Evolutionary conservation across 2,888 invertebrate genomes (phyloP), one percentile per base, ranked within the genome.

Genomic region (Andrena bicolor): DNA sequence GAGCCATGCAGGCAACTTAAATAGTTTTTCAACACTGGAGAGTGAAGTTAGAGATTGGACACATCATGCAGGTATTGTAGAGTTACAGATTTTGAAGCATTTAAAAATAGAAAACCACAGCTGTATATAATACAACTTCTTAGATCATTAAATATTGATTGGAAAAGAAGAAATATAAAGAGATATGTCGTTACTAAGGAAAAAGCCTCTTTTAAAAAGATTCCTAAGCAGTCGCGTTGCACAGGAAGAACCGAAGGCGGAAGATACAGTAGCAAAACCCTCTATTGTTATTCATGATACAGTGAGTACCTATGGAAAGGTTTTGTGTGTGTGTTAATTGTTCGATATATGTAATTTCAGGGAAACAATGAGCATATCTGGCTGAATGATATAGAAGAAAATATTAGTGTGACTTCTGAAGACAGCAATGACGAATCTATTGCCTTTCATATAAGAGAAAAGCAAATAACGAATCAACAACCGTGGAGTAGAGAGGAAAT

Each of bases 401-500:
- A 76, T 13, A 41, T 41, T 16, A 92, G 92, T 68, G 92, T 93
- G 48, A 91, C 92, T 2, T 93, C 93, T 7, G 93, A 93, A 65
- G 89, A 85, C 0, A 90, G 90, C 66, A 90, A 91, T 3, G 89
- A 86, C 2, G 89, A 86, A 30, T 90, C 90, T 8, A 68, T 88
- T 20, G 78, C 61, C 3, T 90, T 89, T 60, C 83, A 90, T 16
- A 91, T 90, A 74, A 89, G 87, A 23, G 79, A 89, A 41, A 84
- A 82, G 65, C 85, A 51, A 86, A 88, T 66, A 82, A 84, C 51
- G 82, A 89, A 90, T 41, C 91, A 91, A 66, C 90, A 89, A 69
- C 90, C 91, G 3, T 93, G 93, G 93, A 86, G 86, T 53, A 87
- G 88, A 49, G 91, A 93, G 8, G 92, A 93, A 73, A 87, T 94